These are phyloP conservation scores for Nymphicus hollandicus DNA, from an alignment of 2,113 vertebrate genomes.

Conservation along the genomic window DNA sequence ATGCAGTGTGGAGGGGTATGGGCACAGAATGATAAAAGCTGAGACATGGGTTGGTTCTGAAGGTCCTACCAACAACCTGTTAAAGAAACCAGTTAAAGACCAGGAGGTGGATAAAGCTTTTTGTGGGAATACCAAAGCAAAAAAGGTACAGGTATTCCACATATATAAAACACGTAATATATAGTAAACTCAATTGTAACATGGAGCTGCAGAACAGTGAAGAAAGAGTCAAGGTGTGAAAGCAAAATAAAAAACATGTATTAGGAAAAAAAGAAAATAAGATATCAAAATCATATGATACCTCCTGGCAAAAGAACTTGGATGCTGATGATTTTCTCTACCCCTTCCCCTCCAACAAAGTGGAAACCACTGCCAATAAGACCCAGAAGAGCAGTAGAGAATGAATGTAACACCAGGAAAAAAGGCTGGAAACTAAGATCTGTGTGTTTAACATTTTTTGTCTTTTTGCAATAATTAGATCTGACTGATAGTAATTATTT, in stretches of 20 bases:
- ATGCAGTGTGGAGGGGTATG: neutral
- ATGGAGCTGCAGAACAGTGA: neutral
- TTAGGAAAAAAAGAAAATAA: too few species aligned
- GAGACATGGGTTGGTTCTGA: neutral
- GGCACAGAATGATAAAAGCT: neutral
- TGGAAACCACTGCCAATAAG: neutral
- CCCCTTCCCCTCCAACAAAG: neutral
- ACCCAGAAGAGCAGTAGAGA: neutral
- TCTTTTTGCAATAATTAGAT: neutral
- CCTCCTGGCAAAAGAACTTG: neutral
- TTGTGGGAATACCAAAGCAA: neutral
- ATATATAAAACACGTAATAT: neutral
- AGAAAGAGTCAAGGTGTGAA: neutral
- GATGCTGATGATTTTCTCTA: neutral
- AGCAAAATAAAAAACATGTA: neutral
- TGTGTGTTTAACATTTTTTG: neutral
- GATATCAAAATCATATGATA: neutral
- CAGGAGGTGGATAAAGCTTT: neutral
- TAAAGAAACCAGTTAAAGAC: neutral
- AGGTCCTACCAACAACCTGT: neutral
- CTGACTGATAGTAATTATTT: neutral
- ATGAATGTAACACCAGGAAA: neutral
- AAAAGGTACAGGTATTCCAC: neutral
- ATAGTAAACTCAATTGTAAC: neutral
- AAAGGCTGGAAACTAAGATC: neutral